Conservation (phyloP, 2,113 vertebrate genomes). For the Brevimyrus niger region DNA sequence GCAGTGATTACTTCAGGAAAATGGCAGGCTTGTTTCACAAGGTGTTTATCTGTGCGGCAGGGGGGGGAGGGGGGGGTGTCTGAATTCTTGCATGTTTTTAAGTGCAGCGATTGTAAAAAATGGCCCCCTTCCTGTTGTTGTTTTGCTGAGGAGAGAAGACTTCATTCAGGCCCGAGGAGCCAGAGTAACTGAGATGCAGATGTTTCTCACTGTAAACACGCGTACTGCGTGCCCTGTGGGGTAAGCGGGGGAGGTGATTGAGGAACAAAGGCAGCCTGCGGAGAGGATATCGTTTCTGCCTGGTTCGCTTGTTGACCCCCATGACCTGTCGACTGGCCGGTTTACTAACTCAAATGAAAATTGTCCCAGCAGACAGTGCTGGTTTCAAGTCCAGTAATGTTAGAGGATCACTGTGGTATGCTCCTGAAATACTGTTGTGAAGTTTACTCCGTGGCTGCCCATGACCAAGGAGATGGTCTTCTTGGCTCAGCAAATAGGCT, state of each 20-base stretch:
- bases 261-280: background rate
- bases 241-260: conserved; percentile 25
- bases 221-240: conserved; percentile 18
- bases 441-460: background rate
- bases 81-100: conserved; percentile 53
- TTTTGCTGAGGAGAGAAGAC: conserved; percentile 57
- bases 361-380: background rate
- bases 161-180: conserved; percentile 68
- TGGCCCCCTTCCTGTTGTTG: conserved; percentile 69
- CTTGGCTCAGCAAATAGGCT: background rate
- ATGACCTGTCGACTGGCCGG: background rate
- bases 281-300: background rate
- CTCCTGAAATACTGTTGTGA: background rate
- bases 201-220: conserved; percentile 69
- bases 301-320: background rate
- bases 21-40: conserved; percentile 28
- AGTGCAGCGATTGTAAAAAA: conserved; percentile 64
- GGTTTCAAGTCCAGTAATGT: background rate
- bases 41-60: conserved; percentile 42
- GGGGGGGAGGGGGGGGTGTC: too few species aligned
- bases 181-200: conserved; percentile 72
- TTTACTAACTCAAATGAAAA: conserved; percentile 2
- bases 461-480: background rate
- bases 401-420: conserved; percentile 5
- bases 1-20: conserved; percentile 38